Base-by-base conservation (phyloP, 1,140 invertebrate genomes). In the Sweltsa coloradensis region DNA sequence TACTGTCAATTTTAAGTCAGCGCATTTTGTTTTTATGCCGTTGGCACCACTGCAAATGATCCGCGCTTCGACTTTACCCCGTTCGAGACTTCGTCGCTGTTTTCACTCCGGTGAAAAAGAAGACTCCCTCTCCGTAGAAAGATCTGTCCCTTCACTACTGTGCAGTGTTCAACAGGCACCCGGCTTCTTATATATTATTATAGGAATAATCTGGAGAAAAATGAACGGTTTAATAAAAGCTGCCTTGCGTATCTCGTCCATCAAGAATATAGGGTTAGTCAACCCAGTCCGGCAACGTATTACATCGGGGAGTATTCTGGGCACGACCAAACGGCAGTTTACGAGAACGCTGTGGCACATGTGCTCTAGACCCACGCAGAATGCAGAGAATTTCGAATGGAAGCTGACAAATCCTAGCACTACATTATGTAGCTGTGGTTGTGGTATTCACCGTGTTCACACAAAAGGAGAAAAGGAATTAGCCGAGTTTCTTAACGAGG, bases 401-500 rank as follows among this genome's bases (percentile, higher is more conserved):
- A 62, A 53, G 48, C 63, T 24, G 60, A 67, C 25, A 65, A 63
- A 37, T 65, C 68, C 16, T 27, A 16, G 19, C 14, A 65, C 59
- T 40, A 57, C 70, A 26, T 62, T 71, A 13, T 83, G 78, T 56
- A 69, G 65, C 47, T 83, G 79, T 50, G 74, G 75, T 14, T 81
- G 77, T 55, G 71, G 70, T 18, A 65, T 24, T 11, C 42, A 44
- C 19, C 42, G 42, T 5, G 19, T 34, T 31, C 29, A 31, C n/a
- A 9, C 7, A 9, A 9, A 9, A 90, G 88, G 81, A 57, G 89
- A 92, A 64, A 75, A 81, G 53, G 89, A 92, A 60, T 66, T 94
- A 25, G 78, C 87, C 1, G 82, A 89, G 60, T 93, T 92, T 60
- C 64, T 94, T 0, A 79, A 79, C 3, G 87, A 93, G 63, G 90